A percentile compares a stretch with the other conserved stretches of the same genome.
Conservation (phyloP, 2,113 vertebrate species). For the Athene cunicularia region DNA sequence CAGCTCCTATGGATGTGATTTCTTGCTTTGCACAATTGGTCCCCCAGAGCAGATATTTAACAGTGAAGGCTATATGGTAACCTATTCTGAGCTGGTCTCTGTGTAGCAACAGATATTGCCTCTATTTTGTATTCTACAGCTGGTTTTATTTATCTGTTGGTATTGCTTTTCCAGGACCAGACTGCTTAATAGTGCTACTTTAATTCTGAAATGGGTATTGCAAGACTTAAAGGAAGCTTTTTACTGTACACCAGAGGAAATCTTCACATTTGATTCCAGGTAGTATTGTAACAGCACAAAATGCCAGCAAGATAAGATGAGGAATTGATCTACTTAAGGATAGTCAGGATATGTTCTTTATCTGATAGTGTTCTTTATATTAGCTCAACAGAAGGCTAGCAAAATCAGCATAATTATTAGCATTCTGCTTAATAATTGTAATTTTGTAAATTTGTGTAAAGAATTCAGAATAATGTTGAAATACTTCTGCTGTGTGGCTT, state of each 20-base stretch:
- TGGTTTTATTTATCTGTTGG: not conserved
- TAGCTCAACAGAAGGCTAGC: not conserved
- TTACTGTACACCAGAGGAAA: not conserved
- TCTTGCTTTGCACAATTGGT: not conserved
- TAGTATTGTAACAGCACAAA: not conserved
- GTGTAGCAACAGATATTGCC: not conserved
- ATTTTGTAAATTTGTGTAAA: not conserved
- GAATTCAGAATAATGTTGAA: not conserved
- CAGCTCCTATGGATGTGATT: not conserved
- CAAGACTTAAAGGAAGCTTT: not conserved
- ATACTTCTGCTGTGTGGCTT: not conserved
- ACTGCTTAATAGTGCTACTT: not conserved
- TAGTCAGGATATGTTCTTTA: not conserved
- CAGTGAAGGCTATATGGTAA: not conserved
- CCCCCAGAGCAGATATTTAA: not conserved
- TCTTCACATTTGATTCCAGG: not conserved
- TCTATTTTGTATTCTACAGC: not conserved
- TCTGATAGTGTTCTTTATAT: not conserved
- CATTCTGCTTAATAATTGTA: not conserved
- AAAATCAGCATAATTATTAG: not conserved
- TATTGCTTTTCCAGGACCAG: not conserved
- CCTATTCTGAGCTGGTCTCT: not conserved
- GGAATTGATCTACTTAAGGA: not conserved
- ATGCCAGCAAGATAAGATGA: not conserved
- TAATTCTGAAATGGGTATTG: not conserved